Evolutionary conservation across 1,140 invertebrate species (phyloP).

Genomic region (Coboldia fuscipes): DNA sequence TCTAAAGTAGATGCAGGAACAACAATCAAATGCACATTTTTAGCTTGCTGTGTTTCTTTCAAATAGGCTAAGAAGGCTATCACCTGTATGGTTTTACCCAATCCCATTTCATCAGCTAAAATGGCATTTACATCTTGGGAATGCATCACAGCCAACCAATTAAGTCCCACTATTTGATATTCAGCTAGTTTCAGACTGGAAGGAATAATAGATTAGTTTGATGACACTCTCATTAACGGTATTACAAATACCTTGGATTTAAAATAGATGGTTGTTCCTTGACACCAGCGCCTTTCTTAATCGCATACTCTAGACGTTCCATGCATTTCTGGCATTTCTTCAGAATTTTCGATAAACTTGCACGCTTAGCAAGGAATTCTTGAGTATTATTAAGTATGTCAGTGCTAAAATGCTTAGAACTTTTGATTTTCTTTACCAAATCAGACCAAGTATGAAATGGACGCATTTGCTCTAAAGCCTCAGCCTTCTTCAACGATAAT

Average conservation of each 20-base stretch:
- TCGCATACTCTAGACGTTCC: constrained; percentile 42
- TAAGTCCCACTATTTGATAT: constrained; percentile 85
- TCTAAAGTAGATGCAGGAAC: constrained; percentile 83
- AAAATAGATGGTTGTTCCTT: constrained; percentile 39
- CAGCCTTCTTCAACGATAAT: constrained; percentile 51
- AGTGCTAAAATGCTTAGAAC: constrained; percentile 37
- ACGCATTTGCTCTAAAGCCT: constrained; percentile 36
- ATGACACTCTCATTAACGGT: not conserved
- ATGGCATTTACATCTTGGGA: constrained; percentile 83
- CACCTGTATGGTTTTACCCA: constrained; percentile 79
- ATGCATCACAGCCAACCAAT: constrained; percentile 83
- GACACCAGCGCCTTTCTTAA: constrained; percentile 43
- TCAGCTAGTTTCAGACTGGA: constrained; percentile 47
- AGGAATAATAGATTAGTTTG: not conserved
- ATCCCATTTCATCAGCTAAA: constrained; percentile 77
- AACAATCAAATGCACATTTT: constrained; percentile 66
- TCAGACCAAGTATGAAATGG: constrained; percentile 53
- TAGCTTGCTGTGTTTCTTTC: constrained; percentile 45
- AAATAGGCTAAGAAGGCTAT: constrained; percentile 77
- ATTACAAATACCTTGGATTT: constrained; percentile 28
- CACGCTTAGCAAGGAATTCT: constrained; percentile 41
- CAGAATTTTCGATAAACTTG: constrained; percentile 45
- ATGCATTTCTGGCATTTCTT: constrained; percentile 52
- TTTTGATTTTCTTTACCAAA: constrained; percentile 46
- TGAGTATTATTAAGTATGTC: constrained; percentile 52